Evolutionary conservation across 2,113 vertebrate species (phyloP).

Genomic region (Eudyptes chrysolophus): DNA sequence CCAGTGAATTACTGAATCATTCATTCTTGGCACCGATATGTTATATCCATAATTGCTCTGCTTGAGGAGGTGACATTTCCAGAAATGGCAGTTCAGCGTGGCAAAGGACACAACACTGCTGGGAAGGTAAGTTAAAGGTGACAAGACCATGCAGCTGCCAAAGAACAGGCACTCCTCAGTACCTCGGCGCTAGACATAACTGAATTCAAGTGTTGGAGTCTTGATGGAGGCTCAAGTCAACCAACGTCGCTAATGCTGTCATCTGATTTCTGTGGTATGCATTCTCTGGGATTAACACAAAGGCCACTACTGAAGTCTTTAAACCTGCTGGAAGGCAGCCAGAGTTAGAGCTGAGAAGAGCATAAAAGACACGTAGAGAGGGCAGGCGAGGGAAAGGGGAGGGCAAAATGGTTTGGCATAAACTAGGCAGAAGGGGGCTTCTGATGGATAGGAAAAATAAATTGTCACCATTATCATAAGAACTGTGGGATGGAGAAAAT

Average conservation of each 20-base stretch:
- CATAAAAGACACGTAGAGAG: not conserved
- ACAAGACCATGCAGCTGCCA: not conserved
- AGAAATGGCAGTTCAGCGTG: slow-evolving; percentile 26
- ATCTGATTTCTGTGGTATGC: not conserved
- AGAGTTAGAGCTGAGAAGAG: not conserved
- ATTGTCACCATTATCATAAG: not conserved
- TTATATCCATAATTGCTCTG: slow-evolving; percentile 37
- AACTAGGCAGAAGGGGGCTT: not conserved
- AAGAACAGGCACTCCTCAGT: not conserved
- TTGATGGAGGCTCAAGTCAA: not conserved
- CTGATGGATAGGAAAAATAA: not conserved
- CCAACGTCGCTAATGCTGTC: not conserved
- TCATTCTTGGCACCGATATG: slow-evolving; percentile 19
- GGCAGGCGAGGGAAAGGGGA: not conserved
- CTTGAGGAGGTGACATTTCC: slow-evolving; percentile 48
- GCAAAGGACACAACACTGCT: slow-evolving; percentile 16
- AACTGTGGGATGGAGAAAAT: not conserved
- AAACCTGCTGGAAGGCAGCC: not conserved
- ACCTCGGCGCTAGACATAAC: not conserved
- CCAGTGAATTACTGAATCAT: slow-evolving; percentile 42
- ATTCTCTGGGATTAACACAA: not conserved
- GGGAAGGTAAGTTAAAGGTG: slow-evolving; percentile 34
- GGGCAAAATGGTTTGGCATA: not conserved
- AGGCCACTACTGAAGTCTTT: not conserved
- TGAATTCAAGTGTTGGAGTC: not conserved